phyloP scores from a whole-genome alignment of 2,888 invertebrate genomes.

The Agonum fuliginosum region DNA sequence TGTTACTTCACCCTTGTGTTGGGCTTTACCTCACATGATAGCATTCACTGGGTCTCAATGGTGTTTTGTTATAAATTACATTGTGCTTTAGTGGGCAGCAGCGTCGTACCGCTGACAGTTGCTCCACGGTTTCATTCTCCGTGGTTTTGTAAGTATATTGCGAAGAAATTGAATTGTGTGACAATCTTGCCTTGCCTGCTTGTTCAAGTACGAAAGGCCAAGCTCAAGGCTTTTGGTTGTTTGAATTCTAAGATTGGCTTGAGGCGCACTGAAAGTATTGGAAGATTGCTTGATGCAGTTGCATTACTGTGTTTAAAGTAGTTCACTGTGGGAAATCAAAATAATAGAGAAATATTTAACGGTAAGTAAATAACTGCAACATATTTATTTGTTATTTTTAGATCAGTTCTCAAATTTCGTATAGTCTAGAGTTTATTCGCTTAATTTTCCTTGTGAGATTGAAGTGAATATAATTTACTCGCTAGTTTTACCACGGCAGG shows the following conservation, averaged over 20 bases:
- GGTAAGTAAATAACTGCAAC: too few relatives aligned
- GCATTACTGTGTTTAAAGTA: too few relatives aligned
- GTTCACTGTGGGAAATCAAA: too few relatives aligned
- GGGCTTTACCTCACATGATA: conserved; percentile 22
- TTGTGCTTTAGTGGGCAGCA: conserved; percentile 6
- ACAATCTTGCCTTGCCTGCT: conserved; percentile 47
- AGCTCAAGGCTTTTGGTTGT: conserved; percentile 5
- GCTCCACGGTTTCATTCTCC: conserved; percentile 36
- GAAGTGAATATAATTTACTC: too few relatives aligned
- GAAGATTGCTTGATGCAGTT: neutral
- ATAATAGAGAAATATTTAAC: too few relatives aligned
- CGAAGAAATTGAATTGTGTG: conserved; percentile 55
- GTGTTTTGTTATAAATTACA: conserved; percentile 54
- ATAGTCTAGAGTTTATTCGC: too few relatives aligned
- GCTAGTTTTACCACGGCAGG: too few relatives aligned
- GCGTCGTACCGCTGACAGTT: neutral
- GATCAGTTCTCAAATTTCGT: too few relatives aligned
- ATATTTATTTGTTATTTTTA: too few relatives aligned
- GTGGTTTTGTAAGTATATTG: conserved; percentile 52
- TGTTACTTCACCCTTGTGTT: neutral
- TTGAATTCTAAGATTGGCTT: conserved; percentile 44
- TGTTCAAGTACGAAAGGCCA: conserved; percentile 21
- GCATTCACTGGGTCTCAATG: conserved; percentile 38
- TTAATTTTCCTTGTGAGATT: too few relatives aligned
- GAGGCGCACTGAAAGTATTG: neutral